Percentiles rank a stretch among this genome's conserved stretches.
phyloP scores from a whole-genome alignment of 2,113 vertebrate species.

The Cochlearius cochlearius region DNA sequence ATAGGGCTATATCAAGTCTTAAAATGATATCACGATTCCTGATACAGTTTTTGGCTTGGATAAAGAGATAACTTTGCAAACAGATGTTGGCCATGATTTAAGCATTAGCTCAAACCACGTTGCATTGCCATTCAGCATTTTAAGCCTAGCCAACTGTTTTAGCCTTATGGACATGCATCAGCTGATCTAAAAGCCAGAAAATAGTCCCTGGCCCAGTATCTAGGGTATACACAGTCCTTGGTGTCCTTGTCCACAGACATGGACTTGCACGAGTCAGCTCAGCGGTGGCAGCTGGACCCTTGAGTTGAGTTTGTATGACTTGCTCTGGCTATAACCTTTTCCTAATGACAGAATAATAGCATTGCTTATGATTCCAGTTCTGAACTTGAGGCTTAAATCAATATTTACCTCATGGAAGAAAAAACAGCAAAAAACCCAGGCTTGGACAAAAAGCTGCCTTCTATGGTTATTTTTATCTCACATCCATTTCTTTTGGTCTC shows the following conservation, averaged over 20 bases:
- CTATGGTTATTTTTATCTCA: background rate
- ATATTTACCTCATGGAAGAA: background rate
- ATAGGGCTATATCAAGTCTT: background rate
- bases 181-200: background rate
- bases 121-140: background rate
- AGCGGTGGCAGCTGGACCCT: background rate
- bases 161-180: background rate
- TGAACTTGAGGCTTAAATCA: background rate
- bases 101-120: background rate
- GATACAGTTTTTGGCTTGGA: background rate
- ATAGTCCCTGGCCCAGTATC: background rate
- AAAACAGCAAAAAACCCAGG: rapidly evolving
- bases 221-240: background rate
- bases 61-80: background rate
- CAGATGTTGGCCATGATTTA: background rate
- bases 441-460: background rate
- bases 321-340: background rate
- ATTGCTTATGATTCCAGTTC: background rate
- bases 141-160: background rate
- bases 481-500: background rate
- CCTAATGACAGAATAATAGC: background rate
- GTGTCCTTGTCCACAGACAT: too few relatives aligned
- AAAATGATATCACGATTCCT: background rate
- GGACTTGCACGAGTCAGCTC: background rate
- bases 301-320: background rate